Percentiles rank a stretch among this genome's conserved stretches.
Conservation (phyloP, 2,888 invertebrate genomes). For the Microdon myrmicae region DNA sequence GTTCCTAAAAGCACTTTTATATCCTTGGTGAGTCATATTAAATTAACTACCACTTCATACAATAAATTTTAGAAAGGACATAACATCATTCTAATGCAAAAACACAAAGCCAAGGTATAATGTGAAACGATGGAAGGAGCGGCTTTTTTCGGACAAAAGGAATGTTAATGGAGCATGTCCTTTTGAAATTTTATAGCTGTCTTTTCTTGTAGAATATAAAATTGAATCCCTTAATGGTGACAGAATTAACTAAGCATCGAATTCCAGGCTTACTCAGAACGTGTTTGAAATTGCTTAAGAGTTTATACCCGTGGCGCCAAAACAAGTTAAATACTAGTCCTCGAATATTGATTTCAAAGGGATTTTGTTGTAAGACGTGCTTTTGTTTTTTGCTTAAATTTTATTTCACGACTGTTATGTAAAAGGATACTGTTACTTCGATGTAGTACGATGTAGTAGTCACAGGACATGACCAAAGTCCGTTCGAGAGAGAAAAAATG, state of each 20-base stretch:
- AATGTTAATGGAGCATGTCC: conserved; percentile 14
- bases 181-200: conserved; percentile 4
- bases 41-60: conserved; percentile 39
- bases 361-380: no score
- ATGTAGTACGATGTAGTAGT: no score
- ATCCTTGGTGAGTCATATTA: conserved; percentile 36
- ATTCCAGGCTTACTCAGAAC: conserved; percentile 17
- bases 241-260: conserved; percentile 43
- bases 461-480: no score
- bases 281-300: conserved; percentile 14
- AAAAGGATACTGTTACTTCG: no score
- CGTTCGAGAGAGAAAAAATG: no score
- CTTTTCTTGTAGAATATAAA: conserved; percentile 11
- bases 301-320: conserved; percentile 27
- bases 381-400: no score
- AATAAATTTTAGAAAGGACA: conserved; percentile 26
- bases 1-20: not conserved
- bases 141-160: not conserved
- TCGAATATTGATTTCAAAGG: conserved; percentile 51
- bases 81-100: conserved; percentile 29
- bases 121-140: no score
- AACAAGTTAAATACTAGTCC: conserved; percentile 48
- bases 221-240: conserved; percentile 36
- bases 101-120: conserved; percentile 31
- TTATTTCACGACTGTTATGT: no score